phyloP scores from a whole-genome alignment of 35 echinoderm and acorn worm species.

The Ptychodera flava region DNA sequence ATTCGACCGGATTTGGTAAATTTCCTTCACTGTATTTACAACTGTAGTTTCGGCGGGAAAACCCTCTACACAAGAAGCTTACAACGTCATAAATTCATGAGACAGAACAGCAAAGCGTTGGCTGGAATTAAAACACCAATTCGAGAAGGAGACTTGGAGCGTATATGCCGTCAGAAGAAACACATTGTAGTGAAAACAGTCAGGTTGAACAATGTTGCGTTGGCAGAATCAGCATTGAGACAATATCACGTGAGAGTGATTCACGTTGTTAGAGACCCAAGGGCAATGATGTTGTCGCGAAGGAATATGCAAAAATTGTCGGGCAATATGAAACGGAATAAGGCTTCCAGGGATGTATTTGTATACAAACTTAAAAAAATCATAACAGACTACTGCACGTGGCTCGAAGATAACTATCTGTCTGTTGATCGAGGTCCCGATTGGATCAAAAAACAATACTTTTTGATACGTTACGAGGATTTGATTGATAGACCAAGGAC shows the following conservation, averaged over 20 bases:
- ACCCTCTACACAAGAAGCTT: background rate
- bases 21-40: background rate
- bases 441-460: background rate
- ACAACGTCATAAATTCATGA: background rate
- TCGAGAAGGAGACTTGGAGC: background rate
- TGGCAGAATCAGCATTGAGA: background rate
- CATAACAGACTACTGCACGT: background rate
- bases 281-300: background rate
- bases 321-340: background rate
- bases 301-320: background rate
- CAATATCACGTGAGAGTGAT: background rate
- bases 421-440: background rate
- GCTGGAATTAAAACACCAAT: background rate
- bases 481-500: background rate
- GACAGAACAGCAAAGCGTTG: background rate
- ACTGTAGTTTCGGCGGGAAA: background rate
- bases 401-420: background rate
- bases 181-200: background rate
- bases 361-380: background rate
- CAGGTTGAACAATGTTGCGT: background rate
- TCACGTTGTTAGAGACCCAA: background rate
- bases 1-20: background rate
- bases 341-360: background rate
- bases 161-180: background rate
- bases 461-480: background rate